These are phyloP conservation scores for Morinoia aosen DNA, from an alignment of 2,888 invertebrate species.

Conservation along the genomic window DNA sequence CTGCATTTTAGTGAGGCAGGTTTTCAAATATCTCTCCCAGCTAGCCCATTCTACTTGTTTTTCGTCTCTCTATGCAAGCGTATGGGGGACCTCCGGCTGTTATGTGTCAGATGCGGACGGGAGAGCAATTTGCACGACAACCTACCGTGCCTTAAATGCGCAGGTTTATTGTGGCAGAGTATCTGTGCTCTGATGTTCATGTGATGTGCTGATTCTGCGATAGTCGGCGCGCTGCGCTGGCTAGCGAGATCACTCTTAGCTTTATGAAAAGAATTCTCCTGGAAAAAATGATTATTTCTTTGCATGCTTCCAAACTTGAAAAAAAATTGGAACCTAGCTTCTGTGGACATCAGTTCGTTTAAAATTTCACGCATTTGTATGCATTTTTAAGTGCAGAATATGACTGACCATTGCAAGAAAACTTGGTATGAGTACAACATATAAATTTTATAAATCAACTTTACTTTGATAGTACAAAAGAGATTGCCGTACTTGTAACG, in stretches of 20 bases:
- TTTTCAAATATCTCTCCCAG: neutral
- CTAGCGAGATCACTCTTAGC: neutral
- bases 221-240: neutral
- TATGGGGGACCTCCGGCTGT: neutral
- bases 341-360: neutral
- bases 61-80: neutral
- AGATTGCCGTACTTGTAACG: neutral
- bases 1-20: neutral
- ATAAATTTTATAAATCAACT: neutral
- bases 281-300: neutral
- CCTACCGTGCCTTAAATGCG: neutral
- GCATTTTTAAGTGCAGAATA: neutral
- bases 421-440: neutral
- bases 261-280: neutral
- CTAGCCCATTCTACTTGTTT: neutral
- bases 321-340: neutral
- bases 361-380: neutral
- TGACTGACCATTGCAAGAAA: neutral
- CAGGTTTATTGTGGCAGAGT: neutral
- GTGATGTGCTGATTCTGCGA: neutral
- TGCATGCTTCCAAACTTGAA: neutral
- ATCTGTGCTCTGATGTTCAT: neutral
- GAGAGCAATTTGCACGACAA: neutral
- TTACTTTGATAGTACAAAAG: neutral
- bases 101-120: slow-evolving; percentile 4